Percentiles rank a stretch among this genome's conserved stretches.
Conservation (phyloP, 2,113 vertebrate species). For the Eolophus roseicapilla region DNA sequence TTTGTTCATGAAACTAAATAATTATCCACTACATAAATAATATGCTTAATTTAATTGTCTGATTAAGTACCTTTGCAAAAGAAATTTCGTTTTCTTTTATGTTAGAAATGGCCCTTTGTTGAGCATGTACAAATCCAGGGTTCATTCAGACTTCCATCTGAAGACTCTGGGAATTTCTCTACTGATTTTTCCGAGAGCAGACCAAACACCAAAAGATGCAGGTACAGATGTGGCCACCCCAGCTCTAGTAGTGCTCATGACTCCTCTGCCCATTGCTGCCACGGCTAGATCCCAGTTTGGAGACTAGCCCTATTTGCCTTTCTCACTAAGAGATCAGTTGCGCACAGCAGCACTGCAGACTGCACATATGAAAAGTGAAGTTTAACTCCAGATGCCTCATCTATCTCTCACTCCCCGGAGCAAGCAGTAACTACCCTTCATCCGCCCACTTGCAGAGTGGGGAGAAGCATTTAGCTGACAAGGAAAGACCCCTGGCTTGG, state of each 20-base stretch:
- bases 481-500: not conserved
- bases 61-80: not conserved
- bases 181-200: not conserved
- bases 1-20: not conserved
- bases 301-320: not conserved
- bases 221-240: fast-evolving
- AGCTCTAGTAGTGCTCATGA: fast-evolving
- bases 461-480: fast-evolving
- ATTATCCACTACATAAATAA: not conserved
- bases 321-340: not conserved
- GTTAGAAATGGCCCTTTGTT: not conserved
- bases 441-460: not conserved
- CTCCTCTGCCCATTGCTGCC: fast-evolving
- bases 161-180: not conserved
- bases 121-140: not conserved
- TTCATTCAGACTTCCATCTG: not conserved
- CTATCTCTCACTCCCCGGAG: not conserved
- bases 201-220: not conserved
- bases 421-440: not conserved
- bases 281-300: not conserved
- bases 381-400: not conserved
- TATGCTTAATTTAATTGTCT: not conserved
- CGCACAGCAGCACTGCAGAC: not conserved
- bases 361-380: not conserved
- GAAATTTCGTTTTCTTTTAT: not conserved